phyloP scores from a whole-genome alignment of 2,113 vertebrate species.

The Cisticola juncidis region DNA sequence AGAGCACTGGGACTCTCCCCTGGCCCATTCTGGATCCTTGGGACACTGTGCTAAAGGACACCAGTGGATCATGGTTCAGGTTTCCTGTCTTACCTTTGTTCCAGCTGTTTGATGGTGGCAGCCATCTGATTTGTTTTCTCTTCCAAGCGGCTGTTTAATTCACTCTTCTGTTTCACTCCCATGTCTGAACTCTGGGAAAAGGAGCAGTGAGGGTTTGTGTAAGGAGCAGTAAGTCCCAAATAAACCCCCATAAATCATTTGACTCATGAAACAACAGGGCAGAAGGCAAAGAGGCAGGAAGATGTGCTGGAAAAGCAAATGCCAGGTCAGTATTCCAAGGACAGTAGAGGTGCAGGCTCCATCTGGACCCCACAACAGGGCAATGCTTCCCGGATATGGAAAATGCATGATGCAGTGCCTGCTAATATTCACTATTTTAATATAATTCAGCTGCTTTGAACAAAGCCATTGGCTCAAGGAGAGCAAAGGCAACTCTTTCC shows the following conservation, averaged over 20 bases:
- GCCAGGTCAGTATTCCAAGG: not conserved
- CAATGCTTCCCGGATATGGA: not conserved
- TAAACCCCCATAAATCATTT: rapidly evolving
- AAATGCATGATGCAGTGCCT: not conserved
- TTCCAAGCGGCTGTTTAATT: conserved; percentile 90
- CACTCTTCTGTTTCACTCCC: conserved; percentile 92
- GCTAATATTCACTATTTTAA: not conserved
- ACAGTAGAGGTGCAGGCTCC: not conserved
- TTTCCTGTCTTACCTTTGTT: conserved; percentile 85
- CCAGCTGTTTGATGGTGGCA: conserved; percentile 91
- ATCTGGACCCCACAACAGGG: not conserved
- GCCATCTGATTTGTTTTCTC: conserved; percentile 98
- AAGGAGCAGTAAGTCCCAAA: not conserved
- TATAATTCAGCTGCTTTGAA: not conserved
- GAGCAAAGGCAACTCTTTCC: not conserved
- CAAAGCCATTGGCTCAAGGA: not conserved
- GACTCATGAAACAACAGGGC: not conserved
- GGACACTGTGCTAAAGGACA: not conserved
- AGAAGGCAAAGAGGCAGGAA: not conserved
- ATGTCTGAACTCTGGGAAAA: conserved; percentile 83
- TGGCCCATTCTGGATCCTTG: rapidly evolving
- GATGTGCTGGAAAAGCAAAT: not conserved
- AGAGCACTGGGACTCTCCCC: not conserved
- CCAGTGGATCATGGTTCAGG: not conserved
- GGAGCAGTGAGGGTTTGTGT: rapidly evolving